phyloP scores from a whole-genome alignment of 2,113 vertebrate species.

The Notarius lentiginosus region DNA sequence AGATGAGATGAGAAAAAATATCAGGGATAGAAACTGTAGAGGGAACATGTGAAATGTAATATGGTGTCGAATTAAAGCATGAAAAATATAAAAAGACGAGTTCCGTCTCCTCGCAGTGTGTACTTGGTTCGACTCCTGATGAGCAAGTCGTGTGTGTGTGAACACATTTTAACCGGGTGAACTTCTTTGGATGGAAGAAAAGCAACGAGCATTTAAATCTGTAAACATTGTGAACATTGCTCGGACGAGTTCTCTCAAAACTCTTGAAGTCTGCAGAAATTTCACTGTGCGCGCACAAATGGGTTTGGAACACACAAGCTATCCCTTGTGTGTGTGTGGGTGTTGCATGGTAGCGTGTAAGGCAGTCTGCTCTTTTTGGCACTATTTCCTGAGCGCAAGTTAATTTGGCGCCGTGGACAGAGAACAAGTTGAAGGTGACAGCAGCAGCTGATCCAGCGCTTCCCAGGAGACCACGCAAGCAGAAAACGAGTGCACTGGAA shows the following conservation, averaged over 20 bases:
- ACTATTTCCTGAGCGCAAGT: constrained; percentile 56
- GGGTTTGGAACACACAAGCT: constrained; percentile 1
- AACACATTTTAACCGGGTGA: neutral
- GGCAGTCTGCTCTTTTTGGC: constrained; percentile 58
- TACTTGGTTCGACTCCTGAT: neutral
- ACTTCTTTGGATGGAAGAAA: neutral
- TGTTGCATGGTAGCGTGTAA: constrained; percentile 44
- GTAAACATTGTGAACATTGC: neutral
- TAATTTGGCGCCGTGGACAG: constrained; percentile 47
- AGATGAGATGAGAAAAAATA: neutral
- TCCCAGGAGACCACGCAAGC: constrained; percentile 18
- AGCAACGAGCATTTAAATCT: neutral
- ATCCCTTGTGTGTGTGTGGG: constrained; percentile 19
- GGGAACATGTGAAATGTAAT: neutral
- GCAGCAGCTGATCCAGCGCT: constrained; percentile 41
- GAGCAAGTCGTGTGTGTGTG: neutral
- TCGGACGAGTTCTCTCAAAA: neutral
- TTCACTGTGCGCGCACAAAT: constrained; percentile 10
- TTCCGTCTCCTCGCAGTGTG: neutral
- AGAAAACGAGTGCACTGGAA: neutral
- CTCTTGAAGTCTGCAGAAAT: neutral
- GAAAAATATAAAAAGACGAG: no score
- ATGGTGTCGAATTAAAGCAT: neutral
- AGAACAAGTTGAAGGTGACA: constrained; percentile 54
- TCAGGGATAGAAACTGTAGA: neutral